These are phyloP conservation scores for Lophura nycthemera DNA, from an alignment of 2,113 vertebrate species.

Conservation along the genomic window DNA sequence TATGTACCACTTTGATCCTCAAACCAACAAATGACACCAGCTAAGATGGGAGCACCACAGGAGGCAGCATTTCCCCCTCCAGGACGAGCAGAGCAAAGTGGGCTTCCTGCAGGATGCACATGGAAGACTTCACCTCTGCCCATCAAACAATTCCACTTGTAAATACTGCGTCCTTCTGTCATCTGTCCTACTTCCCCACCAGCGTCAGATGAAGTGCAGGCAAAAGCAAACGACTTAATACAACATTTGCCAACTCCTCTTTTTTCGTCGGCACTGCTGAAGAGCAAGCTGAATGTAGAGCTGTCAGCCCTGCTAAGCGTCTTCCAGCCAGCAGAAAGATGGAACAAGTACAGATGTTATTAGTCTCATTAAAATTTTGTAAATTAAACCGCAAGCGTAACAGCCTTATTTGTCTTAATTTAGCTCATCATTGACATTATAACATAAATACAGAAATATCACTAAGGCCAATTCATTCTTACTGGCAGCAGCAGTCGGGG, in stretches of 20 bases:
- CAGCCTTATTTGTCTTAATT: conserved; percentile 41
- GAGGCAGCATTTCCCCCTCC: too few relatives aligned
- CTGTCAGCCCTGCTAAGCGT: rapidly evolving
- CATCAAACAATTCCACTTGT: neutral
- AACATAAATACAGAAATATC: conserved; percentile 37
- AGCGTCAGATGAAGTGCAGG: neutral
- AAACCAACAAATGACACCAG: neutral
- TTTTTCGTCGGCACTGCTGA: rapidly evolving
- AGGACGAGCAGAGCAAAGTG: neutral
- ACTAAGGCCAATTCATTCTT: neutral
- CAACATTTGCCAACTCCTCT: neutral
- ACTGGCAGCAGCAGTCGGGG: neutral
- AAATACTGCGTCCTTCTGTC: neutral
- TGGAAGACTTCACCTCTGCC: neutral
- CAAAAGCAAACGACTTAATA: neutral
- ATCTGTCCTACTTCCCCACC: neutral
- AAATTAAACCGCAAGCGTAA: conserved; percentile 8
- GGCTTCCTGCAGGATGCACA: neutral
- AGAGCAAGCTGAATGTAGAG: neutral
- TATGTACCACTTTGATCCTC: neutral
- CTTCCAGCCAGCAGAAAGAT: neutral
- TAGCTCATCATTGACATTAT: conserved; percentile 17
- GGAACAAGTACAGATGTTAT: conserved; percentile 7
- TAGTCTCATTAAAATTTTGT: conserved; percentile 33
- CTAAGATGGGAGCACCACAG: too few relatives aligned